Evolutionary conservation across 2,797 vertebrate species (phyloP), one percentile per base, ranked within the genome.

Genomic region (Nannoperca obscura): DNA sequence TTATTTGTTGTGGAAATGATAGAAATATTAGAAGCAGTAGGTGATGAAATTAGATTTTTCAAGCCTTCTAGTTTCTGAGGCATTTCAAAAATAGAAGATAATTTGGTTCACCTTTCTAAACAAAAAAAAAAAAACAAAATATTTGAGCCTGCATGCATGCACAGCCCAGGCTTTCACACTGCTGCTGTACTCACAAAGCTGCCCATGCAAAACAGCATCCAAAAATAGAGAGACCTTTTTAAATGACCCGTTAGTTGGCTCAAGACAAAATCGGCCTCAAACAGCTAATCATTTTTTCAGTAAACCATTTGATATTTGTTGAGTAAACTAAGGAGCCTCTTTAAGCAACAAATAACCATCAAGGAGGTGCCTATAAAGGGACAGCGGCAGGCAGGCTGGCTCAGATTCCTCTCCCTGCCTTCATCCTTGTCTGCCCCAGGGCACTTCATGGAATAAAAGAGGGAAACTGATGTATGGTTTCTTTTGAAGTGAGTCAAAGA

Each of bases 401-500:
- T 88, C 78, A 60, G 83, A 88, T 80, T 78, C 77, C 71, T 85
- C 27, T 65, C 71, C 50, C 79, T 86, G 74, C 81, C 83, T 80
- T 77, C 83, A 78, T 86, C 86, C 66, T 64, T 3, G n/a, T 81
- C 73, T 77, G 85, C 86, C 91, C 83, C 58, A 3, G 7, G 91
- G 57, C 60, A 12, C 64, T 73, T 27, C 22, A 20, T 49, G 53
- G 75, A 88, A 89, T 86, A 86, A 88, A 90, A 85, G 87, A 80
- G 67, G 42, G 74, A 74, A 84, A 61, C 81, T 85, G 82, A 93
- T 88, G 91, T 80, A 72, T 70, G 85, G 69, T 55, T 64, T 60
- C 89, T 92, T 92, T 93, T 93, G 89, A 94, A 87, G 91, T 50
- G 42, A 87, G 63, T 89, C 78, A 88, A 88, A 91, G 84, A 76